Evolutionary conservation across 37 sponge, comb jelly and placozoan species (phyloP).

Genomic region (Lycopodina hypogea): DNA sequence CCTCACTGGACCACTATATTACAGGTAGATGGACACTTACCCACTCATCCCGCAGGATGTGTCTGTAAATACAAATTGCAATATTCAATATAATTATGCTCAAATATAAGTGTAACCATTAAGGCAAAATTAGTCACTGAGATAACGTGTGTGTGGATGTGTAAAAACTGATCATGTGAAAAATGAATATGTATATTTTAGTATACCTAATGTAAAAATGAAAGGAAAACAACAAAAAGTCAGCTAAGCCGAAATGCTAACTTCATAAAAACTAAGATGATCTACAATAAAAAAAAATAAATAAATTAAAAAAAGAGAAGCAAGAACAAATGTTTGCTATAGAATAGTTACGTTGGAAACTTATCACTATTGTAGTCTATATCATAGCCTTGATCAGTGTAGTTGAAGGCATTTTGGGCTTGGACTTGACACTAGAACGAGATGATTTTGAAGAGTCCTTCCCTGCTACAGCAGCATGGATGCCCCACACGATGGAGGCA

Average conservation of each 20-base stretch:
- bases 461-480: not conserved
- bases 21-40: too few relatives aligned
- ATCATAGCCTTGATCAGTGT: not conserved
- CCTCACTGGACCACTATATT: too few relatives aligned
- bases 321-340: not conserved
- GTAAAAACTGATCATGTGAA: too few relatives aligned
- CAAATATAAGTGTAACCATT: too few relatives aligned
- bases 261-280: not conserved
- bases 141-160: too few relatives aligned
- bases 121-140: too few relatives aligned
- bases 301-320: not conserved
- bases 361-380: not conserved
- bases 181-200: not conserved
- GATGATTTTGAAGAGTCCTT: not conserved
- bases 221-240: not conserved
- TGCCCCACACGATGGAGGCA: not conserved
- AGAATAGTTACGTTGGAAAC: not conserved
- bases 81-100: too few relatives aligned
- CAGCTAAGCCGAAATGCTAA: not conserved
- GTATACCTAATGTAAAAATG: not conserved
- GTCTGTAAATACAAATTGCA: too few relatives aligned
- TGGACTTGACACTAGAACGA: not conserved
- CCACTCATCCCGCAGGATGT: too few relatives aligned
- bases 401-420: constrained; percentile 2
- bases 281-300: not conserved